Evolutionary conservation across 2,797 vertebrate genomes (phyloP).

Genomic region (Setipinna tenuifilis): DNA sequence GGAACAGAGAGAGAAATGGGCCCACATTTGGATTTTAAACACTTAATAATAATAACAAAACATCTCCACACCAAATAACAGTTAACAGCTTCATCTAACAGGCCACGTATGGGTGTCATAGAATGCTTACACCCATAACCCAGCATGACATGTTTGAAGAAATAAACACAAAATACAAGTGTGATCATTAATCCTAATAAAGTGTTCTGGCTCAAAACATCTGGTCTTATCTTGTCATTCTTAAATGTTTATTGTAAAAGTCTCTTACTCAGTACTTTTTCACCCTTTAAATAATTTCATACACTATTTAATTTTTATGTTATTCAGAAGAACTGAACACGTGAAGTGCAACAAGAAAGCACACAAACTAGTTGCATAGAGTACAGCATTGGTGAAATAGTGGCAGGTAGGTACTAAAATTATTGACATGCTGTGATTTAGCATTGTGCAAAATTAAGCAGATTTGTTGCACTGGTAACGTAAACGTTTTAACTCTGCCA

Average conservation of each 20-base stretch:
- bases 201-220: neutral
- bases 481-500: too few relatives aligned
- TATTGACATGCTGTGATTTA: too few relatives aligned
- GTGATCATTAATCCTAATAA: slow-evolving; percentile 13
- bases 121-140: neutral
- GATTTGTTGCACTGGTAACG: too few relatives aligned
- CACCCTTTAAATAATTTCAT: too few relatives aligned
- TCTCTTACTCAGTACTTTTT: neutral
- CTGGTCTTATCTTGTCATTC: neutral
- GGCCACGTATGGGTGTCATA: neutral
- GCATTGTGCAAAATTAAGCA: too few relatives aligned
- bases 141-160: neutral
- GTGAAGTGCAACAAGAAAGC: too few relatives aligned
- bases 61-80: neutral
- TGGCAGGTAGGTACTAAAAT: too few relatives aligned
- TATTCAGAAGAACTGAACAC: too few relatives aligned
- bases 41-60: neutral
- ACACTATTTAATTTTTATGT: too few relatives aligned
- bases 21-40: neutral
- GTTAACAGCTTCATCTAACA: neutral
- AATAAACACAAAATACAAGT: neutral
- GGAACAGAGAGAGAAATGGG: neutral
- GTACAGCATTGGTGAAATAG: too few relatives aligned
- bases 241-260: neutral
- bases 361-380: too few relatives aligned